Evolutionary conservation across 2,888 invertebrate species (phyloP), one percentile per base, ranked within the genome.

Genomic region (Sphaerophoria taeniata): DNA sequence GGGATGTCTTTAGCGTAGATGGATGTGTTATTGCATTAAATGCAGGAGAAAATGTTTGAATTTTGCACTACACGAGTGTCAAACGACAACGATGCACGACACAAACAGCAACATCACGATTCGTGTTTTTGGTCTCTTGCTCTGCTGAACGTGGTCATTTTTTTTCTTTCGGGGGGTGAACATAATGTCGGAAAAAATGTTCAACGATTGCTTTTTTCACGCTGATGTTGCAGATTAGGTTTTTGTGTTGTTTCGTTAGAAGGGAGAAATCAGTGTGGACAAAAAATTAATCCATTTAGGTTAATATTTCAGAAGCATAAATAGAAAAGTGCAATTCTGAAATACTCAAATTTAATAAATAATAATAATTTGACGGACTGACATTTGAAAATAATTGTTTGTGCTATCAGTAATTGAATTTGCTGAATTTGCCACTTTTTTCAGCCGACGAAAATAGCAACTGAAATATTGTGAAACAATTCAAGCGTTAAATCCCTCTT

Each of bases 81-180:
- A 31, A 6, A 6, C 24, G 43, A 7, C 9, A 7, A 6, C 55
- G 12, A 56, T 34, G 14, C 56, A 43, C 43, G 60, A 60, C 58
- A 51, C 14, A 65, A 67, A 65, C 3, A 56, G 6, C 6, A 58
- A 36, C 39, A 16, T 60, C 60, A 60, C 60, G 60, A 60, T 12
- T 49, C 16, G 6, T 14, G 49, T 55, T 33, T 31, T n/a, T 55
- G 53, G 51, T 16, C 53, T 53, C 4, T 31, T 31, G 55, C 31
- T 53, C 7, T 58, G 0, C 12, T 31, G 67, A 65, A 49, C 51
- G 36, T 65, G 49, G 65, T 65, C 65, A 51, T 51, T 63, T 16
- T 65, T 34, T 34, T 34, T 39, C n/a, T n/a, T n/a, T n/a, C n/a
- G n/a, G 7, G 34, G 47, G 49, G 39, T 60, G 43, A 60, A 60